Evolutionary conservation across 1,140 invertebrate species (phyloP).

Genomic region (Mamestra configurata): DNA sequence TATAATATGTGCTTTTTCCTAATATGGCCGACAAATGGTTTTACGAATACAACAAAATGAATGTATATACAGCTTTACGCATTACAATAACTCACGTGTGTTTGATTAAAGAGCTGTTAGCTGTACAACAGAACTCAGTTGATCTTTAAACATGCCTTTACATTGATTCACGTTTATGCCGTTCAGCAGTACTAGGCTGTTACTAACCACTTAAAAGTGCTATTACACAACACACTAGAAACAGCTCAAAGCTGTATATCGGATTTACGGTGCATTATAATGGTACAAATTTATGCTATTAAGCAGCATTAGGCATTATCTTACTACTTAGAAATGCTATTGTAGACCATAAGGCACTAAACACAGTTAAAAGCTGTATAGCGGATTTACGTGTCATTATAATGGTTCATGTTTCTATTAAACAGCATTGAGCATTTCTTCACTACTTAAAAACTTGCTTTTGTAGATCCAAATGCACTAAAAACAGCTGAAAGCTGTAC

Average conservation of each 20-base stretch:
- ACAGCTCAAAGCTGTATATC: neutral
- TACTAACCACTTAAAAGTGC: neutral
- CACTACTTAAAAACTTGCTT: too few species aligned
- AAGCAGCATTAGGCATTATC: neutral
- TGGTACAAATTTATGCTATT: neutral
- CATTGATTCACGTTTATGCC: neutral
- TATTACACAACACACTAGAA: neutral
- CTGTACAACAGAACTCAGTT: too few species aligned
- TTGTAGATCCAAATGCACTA: too few species aligned
- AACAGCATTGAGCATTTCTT: too few species aligned
- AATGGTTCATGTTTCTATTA: too few species aligned
- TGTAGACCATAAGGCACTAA: neutral
- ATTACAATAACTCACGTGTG: slow-evolving; percentile 20
- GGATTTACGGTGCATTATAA: neutral
- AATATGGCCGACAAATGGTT: neutral
- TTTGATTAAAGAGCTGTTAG: neutral
- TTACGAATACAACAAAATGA: too few species aligned
- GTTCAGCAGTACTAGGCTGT: neutral
- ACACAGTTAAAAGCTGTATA: neutral
- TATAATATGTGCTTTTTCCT: neutral
- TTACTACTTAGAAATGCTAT: neutral
- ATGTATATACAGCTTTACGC: slow-evolving; percentile 20
- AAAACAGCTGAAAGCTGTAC: too few species aligned
- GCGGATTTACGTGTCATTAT: neutral
- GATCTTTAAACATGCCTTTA: too few species aligned